Conservation (phyloP, 2,113 vertebrate genomes). For the Ellobius talpinus region DNA sequence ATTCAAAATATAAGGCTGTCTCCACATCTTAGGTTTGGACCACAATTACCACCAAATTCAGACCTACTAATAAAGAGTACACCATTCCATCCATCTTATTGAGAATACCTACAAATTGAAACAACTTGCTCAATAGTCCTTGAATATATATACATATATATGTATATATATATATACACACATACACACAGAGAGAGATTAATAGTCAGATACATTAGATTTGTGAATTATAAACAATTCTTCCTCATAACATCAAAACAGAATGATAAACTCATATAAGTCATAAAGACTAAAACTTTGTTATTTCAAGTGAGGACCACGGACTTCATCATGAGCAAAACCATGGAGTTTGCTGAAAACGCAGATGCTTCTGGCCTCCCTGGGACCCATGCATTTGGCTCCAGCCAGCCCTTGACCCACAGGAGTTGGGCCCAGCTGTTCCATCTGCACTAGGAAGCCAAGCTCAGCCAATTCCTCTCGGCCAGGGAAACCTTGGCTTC, state of each 20-base stretch:
- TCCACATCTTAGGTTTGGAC: too few species aligned
- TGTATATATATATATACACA: too few species aligned
- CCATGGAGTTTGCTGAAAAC: background rate
- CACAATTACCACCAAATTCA: background rate
- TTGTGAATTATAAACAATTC: slow-evolving; percentile 12
- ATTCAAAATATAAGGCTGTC: background rate
- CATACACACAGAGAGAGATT: background rate
- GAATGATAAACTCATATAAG: slow-evolving; percentile 4
- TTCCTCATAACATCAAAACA: slow-evolving; percentile 1
- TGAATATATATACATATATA: too few species aligned
- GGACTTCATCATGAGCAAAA: background rate
- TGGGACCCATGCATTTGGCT: background rate
- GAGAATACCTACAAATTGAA: slow-evolving; percentile 7
- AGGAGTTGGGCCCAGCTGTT: slow-evolving; percentile 57
- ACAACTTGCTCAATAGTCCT: background rate
- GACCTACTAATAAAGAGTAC: background rate
- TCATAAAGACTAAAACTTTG: background rate
- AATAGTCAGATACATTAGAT: background rate
- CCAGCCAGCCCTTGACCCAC: background rate
- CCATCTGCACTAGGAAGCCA: slow-evolving; percentile 29
- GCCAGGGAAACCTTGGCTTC: slow-evolving; percentile 48
- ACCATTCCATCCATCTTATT: background rate
- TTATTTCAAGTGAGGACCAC: background rate
- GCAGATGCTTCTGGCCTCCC: background rate
- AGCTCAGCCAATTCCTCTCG: slow-evolving; percentile 45